These are phyloP conservation scores for Pemphigus obesinymphae DNA, from an alignment of 1,140 invertebrate genomes.

Conservation along the genomic window DNA sequence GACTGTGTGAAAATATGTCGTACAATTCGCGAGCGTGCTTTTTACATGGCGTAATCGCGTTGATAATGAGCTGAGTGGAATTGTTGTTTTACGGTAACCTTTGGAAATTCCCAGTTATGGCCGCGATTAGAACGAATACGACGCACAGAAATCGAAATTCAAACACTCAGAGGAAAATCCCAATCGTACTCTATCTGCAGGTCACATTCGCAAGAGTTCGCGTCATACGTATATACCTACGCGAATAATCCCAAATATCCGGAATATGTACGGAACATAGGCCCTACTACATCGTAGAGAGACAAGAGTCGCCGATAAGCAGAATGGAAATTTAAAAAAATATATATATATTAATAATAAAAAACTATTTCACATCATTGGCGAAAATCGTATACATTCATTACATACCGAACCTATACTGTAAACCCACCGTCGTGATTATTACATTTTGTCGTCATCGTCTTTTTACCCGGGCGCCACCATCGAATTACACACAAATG, in stretches of 20 bases:
- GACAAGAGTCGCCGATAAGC: not conserved
- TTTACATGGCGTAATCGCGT: not conserved
- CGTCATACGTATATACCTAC: no score
- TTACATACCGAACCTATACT: not conserved
- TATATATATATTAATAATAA: not conserved
- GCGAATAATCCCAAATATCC: no score
- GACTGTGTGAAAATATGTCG: not conserved
- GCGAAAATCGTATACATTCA: not conserved
- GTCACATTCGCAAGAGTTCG: no score
- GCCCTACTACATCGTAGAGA: no score
- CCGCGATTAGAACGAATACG: not conserved
- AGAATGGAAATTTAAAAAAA: no score
- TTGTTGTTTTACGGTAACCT: not conserved
- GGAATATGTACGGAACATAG: no score
- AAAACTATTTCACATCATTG: not conserved
- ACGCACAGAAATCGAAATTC: not conserved
- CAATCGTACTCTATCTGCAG: not conserved
- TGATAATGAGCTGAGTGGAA: not conserved
- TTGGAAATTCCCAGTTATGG: not conserved
- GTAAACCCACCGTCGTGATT: no score
- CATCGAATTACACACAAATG: not conserved
- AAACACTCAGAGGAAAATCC: not conserved
- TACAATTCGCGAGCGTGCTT: not conserved
- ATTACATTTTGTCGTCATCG: not conserved
- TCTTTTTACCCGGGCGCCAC: not conserved